Conservation (phyloP, 2,113 vertebrate genomes). For the Rhabdornis inornatus region DNA sequence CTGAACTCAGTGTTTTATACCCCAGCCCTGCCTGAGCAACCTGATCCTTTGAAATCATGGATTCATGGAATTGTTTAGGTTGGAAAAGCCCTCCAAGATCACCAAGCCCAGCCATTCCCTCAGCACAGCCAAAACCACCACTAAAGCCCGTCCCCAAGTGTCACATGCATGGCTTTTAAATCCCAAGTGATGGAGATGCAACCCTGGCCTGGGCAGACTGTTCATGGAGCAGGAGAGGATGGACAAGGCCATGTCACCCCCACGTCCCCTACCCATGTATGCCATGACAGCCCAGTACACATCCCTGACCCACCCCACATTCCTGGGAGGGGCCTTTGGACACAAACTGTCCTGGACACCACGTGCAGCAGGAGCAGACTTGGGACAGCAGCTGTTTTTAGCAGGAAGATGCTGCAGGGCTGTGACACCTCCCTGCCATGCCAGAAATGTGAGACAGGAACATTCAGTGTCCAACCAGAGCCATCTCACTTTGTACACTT, state of each 20-base stretch:
- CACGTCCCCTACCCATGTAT: accelerated
- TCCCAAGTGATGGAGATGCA: accelerated
- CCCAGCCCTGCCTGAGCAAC: neutral
- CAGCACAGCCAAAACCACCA: neutral
- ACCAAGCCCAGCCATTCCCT: neutral
- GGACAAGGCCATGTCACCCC: neutral
- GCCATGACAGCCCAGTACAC: accelerated
- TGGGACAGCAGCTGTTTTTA: neutral
- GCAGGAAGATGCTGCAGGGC: slow-evolving; percentile 4
- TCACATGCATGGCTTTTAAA: neutral
- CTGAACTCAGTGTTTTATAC: neutral
- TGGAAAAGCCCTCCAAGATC: neutral
- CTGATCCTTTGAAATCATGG: neutral
- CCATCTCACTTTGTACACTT: accelerated
- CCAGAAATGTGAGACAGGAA: neutral
- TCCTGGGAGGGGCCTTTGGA: neutral
- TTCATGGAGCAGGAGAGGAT: accelerated
- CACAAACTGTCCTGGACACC: neutral
- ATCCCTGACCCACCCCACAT: accelerated
- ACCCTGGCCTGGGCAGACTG: neutral
- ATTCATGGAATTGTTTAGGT: neutral
- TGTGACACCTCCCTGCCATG: neutral
- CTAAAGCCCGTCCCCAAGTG: neutral
- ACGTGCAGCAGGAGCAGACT: neutral
- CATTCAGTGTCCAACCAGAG: neutral